Base-by-base conservation (phyloP, 2,113 vertebrate genomes). In the Pipra filicauda region DNA sequence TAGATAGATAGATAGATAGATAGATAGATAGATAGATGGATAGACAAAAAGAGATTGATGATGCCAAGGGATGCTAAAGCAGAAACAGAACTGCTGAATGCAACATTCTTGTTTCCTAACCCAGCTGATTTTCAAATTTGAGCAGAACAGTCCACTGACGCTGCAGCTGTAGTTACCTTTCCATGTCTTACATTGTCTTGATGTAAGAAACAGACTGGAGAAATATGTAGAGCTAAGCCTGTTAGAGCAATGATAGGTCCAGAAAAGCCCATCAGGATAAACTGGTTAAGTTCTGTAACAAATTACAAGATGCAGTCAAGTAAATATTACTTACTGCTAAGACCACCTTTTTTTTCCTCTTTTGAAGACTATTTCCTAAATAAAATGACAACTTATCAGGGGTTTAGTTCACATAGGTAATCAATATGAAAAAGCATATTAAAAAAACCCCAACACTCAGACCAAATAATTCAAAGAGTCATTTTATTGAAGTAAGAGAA, bases 101-200 rank as follows among this genome's bases (percentile, higher is more conserved):
- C 41, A 66, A 52, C 54, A 62, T 82, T 89, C 41, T 64, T 95
- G 74, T 65, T 31, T 24, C 54, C 54, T 43, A 79, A 85, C 5
- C 66, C 78, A 76, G 54, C 6, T 79, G 54, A 95, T 89, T 72
- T 89, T 86, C 64, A 79, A 30, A 82, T 55, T 22, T 51, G 51
- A 76, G 58, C 74, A 79, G 31, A 91, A 37, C 19, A 87, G 33
- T 4, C 13, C 52, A 58, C 39, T 44, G 44, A 69, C n/a, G 33
- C 52, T 75, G 70, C 84, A 92, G 54, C 49, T 81, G 33, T 16
- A 72, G 86, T 33, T 65, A 86, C 58, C 31, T 71, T 87, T 78
- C 66, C 46, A 37, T 31, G 44, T n/a, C 57, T 67, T 71, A 58
- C 46, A 48, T 2, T 62, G 55, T 20, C 33, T 59, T 51, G 51